Percentiles rank a stretch among this genome's conserved stretches.
Evolutionary conservation across 2,113 vertebrate species (phyloP).

Genomic region (Heterochromis multidens): DNA sequence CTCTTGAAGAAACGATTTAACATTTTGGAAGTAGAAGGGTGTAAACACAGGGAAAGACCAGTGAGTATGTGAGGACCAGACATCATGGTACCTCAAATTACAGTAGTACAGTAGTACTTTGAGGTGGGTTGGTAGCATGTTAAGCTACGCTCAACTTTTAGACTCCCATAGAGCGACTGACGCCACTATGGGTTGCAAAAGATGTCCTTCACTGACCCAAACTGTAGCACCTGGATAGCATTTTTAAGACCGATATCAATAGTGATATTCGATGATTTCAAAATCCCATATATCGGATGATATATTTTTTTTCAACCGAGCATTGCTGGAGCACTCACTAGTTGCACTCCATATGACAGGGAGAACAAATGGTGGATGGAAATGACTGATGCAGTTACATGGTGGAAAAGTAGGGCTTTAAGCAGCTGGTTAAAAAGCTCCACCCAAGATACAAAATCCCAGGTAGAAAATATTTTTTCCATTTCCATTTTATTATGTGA

Average conservation of each 20-base stretch:
- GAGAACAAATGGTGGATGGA: not conserved
- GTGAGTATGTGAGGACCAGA: too few relatives aligned
- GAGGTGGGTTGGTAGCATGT: too few relatives aligned
- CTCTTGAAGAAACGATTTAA: not conserved
- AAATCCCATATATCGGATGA: not conserved
- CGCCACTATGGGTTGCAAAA: not conserved
- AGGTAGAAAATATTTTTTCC: not conserved
- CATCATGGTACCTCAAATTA: too few relatives aligned
- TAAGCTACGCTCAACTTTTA: not conserved
- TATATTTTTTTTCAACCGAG: not conserved
- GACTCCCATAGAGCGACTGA: not conserved
- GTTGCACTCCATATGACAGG: not conserved
- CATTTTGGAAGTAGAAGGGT: not conserved
- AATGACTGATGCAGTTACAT: not conserved
- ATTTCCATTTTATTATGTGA: not conserved
- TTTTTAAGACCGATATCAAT: not conserved
- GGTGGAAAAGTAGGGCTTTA: not conserved
- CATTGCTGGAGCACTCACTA: too few relatives aligned
- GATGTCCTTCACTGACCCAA: not conserved
- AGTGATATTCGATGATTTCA: not conserved
- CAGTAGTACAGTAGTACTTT: too few relatives aligned
- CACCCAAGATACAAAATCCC: too few relatives aligned
- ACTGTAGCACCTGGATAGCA: not conserved
- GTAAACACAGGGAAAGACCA: not conserved
- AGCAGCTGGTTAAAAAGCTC: not conserved